Percentiles rank a stretch among this genome's conserved stretches.
Evolutionary conservation across 2,888 invertebrate species (phyloP).

Genomic region (Spilarctia lutea): DNA sequence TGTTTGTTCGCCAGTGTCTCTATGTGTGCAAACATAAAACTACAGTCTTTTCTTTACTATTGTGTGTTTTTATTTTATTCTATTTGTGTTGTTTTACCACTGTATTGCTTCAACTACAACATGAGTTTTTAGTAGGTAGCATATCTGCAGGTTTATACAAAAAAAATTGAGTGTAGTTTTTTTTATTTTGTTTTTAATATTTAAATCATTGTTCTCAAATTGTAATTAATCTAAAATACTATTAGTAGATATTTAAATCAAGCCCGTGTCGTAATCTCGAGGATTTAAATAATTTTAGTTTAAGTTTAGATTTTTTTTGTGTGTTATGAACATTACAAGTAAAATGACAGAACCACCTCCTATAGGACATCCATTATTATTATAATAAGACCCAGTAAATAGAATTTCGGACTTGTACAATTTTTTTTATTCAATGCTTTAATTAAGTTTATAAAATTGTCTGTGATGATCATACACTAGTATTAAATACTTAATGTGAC

Average conservation of each 20-base stretch:
- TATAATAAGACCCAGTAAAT: neutral
- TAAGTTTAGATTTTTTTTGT: too few species aligned
- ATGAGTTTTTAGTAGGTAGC: too few species aligned
- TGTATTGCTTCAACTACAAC: neutral
- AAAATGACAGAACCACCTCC: too few species aligned
- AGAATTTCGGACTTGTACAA: constrained; percentile 23
- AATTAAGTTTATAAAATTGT: constrained; percentile 37
- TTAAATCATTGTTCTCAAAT: neutral
- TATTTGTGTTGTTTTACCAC: neutral
- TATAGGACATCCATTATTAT: neutral
- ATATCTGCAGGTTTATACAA: neutral
- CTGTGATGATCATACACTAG: constrained; percentile 52
- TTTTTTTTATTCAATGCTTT: constrained; percentile 25
- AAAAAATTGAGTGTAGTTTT: neutral
- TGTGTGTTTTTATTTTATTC: neutral
- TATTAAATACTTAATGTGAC: constrained; percentile 40
- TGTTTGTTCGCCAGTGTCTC: neutral
- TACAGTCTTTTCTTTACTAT: neutral
- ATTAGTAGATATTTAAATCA: neutral
- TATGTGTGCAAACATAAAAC: neutral
- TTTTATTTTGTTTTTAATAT: neutral
- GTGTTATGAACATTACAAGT: too few species aligned
- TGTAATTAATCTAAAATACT: neutral
- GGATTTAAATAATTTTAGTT: neutral
- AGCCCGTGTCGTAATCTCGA: neutral